These are phyloP conservation scores for Hydropsyche tenuis DNA, from an alignment of 1,140 invertebrate species.

Conservation along the genomic window DNA sequence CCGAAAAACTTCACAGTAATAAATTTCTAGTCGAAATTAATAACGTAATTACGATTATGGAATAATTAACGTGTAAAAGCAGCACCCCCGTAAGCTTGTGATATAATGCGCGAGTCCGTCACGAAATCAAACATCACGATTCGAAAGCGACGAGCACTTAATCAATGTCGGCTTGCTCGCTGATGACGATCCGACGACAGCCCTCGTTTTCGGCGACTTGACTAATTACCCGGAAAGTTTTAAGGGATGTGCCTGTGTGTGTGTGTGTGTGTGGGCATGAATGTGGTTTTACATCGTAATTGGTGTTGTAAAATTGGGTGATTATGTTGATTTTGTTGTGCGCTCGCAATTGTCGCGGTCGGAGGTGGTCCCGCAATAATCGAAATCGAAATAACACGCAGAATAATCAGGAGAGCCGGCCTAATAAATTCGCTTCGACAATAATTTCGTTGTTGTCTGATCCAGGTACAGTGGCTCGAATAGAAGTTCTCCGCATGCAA, in stretches of 20 bases:
- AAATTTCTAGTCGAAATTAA: slow-evolving; percentile 8
- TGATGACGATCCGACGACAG: slow-evolving; percentile 46
- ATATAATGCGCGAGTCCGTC: slow-evolving; percentile 30
- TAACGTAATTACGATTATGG: slow-evolving; percentile 33
- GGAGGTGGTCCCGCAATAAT: slow-evolving; percentile 40
- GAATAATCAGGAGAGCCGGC: slow-evolving; percentile 45
- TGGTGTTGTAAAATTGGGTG: no score
- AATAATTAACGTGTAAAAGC: slow-evolving; percentile 42
- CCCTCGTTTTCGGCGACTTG: slow-evolving; percentile 32
- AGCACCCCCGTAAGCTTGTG: no score
- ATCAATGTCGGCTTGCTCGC: slow-evolving; percentile 42
- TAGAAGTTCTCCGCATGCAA: not conserved
- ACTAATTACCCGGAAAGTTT: not conserved
- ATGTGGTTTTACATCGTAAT: not conserved
- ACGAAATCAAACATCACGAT: slow-evolving; percentile 47
- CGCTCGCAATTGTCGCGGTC: slow-evolving; percentile 37
- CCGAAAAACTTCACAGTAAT: slow-evolving; percentile 11
- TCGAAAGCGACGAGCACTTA: slow-evolving; percentile 37
- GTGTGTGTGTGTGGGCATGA: not conserved
- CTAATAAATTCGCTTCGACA: slow-evolving; percentile 45
- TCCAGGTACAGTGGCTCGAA: slow-evolving; percentile 12
- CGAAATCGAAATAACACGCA: slow-evolving; percentile 44
- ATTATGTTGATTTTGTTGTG: not conserved
- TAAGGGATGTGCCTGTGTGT: not conserved
- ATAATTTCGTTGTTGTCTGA: slow-evolving; percentile 34